Conservation (phyloP, 1,140 invertebrate species). For the Cepaea nemoralis region DNA sequence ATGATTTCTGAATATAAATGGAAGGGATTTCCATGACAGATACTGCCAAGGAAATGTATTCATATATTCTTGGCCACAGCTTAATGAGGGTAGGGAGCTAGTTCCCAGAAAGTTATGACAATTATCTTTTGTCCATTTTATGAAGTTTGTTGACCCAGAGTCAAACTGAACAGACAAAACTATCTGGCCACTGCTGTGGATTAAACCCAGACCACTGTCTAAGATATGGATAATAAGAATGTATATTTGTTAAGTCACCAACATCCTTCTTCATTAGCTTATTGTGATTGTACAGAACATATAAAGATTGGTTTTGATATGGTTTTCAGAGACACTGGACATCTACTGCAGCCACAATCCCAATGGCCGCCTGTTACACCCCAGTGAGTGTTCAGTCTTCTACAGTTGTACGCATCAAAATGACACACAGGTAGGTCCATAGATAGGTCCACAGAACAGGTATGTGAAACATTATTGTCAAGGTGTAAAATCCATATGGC, state of each 20-base stretch:
- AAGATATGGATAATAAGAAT: not conserved
- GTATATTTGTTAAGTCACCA: no score
- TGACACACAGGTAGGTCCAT: slow-evolving; percentile 36
- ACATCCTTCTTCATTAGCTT: not conserved
- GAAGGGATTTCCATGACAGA: no score
- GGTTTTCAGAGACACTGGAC: slow-evolving; percentile 50
- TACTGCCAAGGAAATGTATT: no score
- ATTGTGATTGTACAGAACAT: not conserved
- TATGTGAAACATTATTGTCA: not conserved
- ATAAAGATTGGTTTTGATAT: not conserved
- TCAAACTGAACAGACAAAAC: not conserved
- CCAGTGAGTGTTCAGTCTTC: slow-evolving; percentile 51
- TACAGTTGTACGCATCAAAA: slow-evolving; percentile 54
- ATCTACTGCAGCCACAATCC: slow-evolving; percentile 51
- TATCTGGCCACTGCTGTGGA: not conserved
- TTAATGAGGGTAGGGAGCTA: no score
- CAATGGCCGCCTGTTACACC: slow-evolving; percentile 43
- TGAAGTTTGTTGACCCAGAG: not conserved
- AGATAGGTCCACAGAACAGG: not conserved
- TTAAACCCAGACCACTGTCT: no score
- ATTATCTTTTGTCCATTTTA: no score
- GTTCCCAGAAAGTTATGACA: no score
- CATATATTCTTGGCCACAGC: no score
- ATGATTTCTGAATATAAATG: no score
- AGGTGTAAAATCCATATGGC: not conserved